Evolutionary conservation across 2,113 vertebrate genomes (phyloP).

Genomic region (Takifugu flavidus): DNA sequence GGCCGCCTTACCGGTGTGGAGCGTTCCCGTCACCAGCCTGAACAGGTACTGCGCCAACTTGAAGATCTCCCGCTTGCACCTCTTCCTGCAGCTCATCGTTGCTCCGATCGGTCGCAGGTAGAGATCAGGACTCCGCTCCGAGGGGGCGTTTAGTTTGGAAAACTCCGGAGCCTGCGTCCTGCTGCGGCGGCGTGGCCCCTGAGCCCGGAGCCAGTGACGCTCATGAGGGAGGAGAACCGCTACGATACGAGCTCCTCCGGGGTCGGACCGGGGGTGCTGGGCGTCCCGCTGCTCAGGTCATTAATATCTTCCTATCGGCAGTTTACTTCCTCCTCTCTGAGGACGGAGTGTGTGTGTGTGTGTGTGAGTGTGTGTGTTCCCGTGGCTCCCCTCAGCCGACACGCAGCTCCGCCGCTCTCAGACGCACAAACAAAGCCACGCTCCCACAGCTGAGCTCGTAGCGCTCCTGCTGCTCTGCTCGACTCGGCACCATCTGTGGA

Average conservation of each 20-base stretch:
- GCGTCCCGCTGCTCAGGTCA: constrained; percentile 47
- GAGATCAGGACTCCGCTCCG: no score
- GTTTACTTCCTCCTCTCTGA: constrained; percentile 56
- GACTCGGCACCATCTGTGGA: constrained; percentile 78
- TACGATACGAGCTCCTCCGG: constrained; percentile 25
- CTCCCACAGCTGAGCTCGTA: constrained; percentile 63
- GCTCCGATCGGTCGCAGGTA: constrained; percentile 20
- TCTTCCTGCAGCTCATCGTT: constrained; percentile 94
- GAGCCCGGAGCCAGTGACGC: constrained; percentile 36
- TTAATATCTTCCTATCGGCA: constrained; percentile 68
- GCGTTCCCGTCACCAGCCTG: constrained; percentile 91
- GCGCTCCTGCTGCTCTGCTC: constrained; percentile 68
- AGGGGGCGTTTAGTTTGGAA: no score
- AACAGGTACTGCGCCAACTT: constrained; percentile 97
- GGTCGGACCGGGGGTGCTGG: constrained; percentile 25
- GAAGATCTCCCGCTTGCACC: constrained; percentile 93
- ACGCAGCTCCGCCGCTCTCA: constrained; percentile 30
- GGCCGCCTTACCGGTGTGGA: constrained; percentile 85
- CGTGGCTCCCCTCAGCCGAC: constrained; percentile 29
- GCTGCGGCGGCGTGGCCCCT: constrained; percentile 53
- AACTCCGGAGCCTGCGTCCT: constrained; percentile 11
- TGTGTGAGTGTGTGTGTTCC: constrained; percentile 6
- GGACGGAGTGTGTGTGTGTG: not conserved
- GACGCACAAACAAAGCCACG: constrained; percentile 60
- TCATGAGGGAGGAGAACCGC: constrained; percentile 45